A percentile compares a stretch with the other conserved stretches of the same genome.
phyloP scores from a whole-genome alignment of 2,113 vertebrate species.

The Ammodytes marinus region DNA sequence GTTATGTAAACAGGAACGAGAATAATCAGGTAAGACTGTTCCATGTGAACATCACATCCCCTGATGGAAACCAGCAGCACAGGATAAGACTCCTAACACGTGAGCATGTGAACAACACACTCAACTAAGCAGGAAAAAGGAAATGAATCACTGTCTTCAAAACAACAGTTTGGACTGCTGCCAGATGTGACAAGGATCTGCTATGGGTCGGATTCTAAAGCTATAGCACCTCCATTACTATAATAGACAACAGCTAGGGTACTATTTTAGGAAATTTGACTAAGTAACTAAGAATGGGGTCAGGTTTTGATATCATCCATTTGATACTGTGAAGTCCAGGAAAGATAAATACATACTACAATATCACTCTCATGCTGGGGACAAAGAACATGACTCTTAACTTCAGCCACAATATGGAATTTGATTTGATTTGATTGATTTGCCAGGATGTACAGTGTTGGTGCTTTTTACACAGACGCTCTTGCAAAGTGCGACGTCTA shows the following conservation, averaged over 20 bases:
- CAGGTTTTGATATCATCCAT: background rate
- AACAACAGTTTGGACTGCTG: background rate
- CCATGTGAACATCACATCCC: background rate
- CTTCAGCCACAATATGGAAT: background rate
- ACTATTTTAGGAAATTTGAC: background rate
- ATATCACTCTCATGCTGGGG: background rate
- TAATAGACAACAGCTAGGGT: background rate
- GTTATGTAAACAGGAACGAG: background rate
- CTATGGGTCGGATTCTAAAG: background rate
- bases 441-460: background rate
- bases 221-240: background rate
- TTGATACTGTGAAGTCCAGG: background rate
- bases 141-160: background rate
- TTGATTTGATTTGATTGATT: background rate
- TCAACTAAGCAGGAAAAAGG: slow-evolving; percentile 3
- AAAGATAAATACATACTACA: slow-evolving; percentile 3
- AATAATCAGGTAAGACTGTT: background rate
- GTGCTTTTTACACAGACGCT: background rate
- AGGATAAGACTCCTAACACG: background rate
- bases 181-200: background rate
- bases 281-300: background rate
- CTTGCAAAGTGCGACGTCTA: background rate
- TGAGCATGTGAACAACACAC: background rate
- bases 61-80: background rate
- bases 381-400: slow-evolving; percentile 7